Evolutionary conservation across 2,113 vertebrate species (phyloP).

Genomic region (Chloropsis hardwickii): DNA sequence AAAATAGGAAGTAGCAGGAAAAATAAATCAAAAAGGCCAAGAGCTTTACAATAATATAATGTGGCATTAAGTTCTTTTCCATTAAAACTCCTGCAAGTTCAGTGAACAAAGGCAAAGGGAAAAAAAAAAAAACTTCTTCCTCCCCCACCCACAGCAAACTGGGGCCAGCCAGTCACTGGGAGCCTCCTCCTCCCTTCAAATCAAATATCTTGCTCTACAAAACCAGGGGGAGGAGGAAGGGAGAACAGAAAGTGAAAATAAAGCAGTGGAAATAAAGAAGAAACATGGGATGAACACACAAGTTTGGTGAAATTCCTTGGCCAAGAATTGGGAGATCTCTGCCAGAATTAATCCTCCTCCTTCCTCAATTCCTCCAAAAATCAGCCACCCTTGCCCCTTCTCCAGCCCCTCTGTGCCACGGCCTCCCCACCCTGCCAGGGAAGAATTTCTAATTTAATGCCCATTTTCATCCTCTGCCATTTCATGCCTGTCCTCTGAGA

Average conservation of each 20-base stretch:
- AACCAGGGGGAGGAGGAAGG: not conserved
- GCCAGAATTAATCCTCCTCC: not conserved
- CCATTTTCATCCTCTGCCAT: fast-evolving
- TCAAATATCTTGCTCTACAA: not conserved
- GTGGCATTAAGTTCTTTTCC: conserved; percentile 20
- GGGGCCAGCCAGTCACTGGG: not conserved
- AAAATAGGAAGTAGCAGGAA: not conserved
- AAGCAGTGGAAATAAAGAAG: not conserved
- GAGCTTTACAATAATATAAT: not conserved
- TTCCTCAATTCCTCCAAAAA: not conserved
- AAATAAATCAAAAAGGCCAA: not conserved
- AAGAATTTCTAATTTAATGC: not conserved
- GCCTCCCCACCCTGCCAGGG: no score
- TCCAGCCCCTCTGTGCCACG: not conserved
- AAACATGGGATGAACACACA: fast-evolving
- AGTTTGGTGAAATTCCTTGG: fast-evolving
- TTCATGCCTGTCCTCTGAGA: fast-evolving
- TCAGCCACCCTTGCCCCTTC: not conserved
- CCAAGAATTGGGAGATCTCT: fast-evolving
- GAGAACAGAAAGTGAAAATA: not conserved
- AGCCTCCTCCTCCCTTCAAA: conserved; percentile 13
- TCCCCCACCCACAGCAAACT: not conserved
- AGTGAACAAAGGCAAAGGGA: not conserved
- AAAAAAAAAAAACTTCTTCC: not conserved
- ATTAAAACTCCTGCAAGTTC: not conserved